These are phyloP conservation scores for Enteromius thamalakanensis DNA, from an alignment of 2,797 vertebrate genomes.

Conservation along the genomic window DNA sequence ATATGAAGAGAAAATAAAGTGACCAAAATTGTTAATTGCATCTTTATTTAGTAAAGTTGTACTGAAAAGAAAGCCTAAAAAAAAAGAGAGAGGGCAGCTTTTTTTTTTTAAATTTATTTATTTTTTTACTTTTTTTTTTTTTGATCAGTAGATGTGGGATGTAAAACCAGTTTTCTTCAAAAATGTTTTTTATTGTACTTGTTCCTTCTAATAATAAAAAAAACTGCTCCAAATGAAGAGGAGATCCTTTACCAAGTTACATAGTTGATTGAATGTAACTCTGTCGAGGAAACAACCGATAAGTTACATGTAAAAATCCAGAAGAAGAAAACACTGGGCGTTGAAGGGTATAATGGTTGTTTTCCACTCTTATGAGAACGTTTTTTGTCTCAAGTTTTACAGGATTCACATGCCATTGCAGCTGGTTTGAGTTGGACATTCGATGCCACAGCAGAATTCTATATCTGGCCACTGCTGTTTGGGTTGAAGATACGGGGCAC, in stretches of 20 bases:
- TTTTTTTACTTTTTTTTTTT: not conserved
- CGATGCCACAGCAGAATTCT: conserved; percentile 48
- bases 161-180: not conserved
- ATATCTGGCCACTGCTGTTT: conserved; percentile 52
- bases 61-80: not conserved
- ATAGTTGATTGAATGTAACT: not conserved
- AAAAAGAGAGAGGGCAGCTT: not conserved
- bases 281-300: not conserved
- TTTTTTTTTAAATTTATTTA: no score
- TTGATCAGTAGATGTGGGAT: not conserved
- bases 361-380: conserved; percentile 16
- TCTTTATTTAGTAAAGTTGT: not conserved
- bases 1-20: not conserved
- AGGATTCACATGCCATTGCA: conserved; percentile 51
- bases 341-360: conserved; percentile 25
- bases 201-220: not conserved
- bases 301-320: not conserved
- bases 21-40: not conserved
- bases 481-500: conserved; percentile 35
- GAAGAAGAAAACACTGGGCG: conserved; percentile 7
- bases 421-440: conserved; percentile 54
- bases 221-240: not conserved
- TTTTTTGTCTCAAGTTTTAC: conserved; percentile 42
- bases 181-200: not conserved
- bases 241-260: not conserved